These are phyloP conservation scores for Phoebastria nigripes DNA, from an alignment of 2,797 vertebrate species.

Conservation along the genomic window DNA sequence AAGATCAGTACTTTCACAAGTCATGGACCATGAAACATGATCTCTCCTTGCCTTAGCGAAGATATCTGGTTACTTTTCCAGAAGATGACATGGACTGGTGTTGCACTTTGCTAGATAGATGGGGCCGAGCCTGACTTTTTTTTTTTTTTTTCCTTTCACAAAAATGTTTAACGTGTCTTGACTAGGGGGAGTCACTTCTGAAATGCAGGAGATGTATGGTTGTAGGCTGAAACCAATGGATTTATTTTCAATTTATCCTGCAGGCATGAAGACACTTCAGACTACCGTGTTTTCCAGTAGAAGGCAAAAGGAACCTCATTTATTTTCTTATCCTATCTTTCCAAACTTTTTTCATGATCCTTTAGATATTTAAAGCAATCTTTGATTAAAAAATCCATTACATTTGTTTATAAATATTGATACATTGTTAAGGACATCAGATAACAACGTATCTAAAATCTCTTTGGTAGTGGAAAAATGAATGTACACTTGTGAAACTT, in stretches of 20 bases:
- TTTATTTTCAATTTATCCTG: conserved; percentile 40
- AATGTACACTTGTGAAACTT: neutral
- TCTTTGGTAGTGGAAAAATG: neutral
- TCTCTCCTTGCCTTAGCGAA: neutral
- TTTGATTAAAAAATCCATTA: neutral
- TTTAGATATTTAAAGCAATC: neutral
- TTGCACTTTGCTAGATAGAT: neutral
- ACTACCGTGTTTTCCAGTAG: neutral
- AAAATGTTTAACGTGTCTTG: neutral
- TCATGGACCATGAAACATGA: neutral
- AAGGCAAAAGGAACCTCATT: neutral
- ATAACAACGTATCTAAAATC: neutral
- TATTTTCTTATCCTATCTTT: neutral
- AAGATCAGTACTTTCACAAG: neutral
- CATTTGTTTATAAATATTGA: neutral
- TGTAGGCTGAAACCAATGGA: conserved; percentile 19
- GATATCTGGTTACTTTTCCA: neutral
- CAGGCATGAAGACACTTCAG: neutral
- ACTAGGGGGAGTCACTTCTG: neutral
- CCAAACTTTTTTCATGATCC: neutral
- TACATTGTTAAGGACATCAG: neutral
- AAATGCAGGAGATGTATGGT: neutral
- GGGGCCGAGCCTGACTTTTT: neutral
- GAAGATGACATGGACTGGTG: neutral
- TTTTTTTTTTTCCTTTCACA: no score